Base-by-base conservation (phyloP, 2,113 vertebrate species). In the Cryptomyrus ogoouensis region DNA sequence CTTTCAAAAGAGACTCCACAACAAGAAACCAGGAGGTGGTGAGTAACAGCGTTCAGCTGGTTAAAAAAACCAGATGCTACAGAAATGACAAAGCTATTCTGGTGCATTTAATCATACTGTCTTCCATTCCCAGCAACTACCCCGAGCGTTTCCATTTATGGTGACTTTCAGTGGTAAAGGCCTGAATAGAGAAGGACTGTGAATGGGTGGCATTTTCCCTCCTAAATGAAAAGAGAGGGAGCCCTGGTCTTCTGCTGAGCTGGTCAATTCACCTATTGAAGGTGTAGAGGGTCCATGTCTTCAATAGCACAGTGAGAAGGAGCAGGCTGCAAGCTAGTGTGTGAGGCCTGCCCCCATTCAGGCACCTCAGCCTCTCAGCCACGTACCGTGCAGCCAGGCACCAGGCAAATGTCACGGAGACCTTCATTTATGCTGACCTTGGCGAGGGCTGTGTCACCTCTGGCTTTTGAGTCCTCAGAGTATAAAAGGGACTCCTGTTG, bases 201-300 rank as follows among this genome's bases (percentile, higher is more conserved):
- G 89, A 89, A 89, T 89, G 77, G 89, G 52, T 89, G 89, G 77
- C 89, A 89, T 89, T 89, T 89, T 89, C 80, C 89, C 24, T 89
- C 58, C 50, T 21, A 84, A 84, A 39, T 46, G 42, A 89, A 49
- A 62, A 35, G 89, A 85, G 52, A 83, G 42, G 52, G 53, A 35
- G 49, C 35, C 21, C 42, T n/a, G 31, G 44, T 42, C 31, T 10
- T 31, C 88, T 39, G 42, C 88, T 49, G 46, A 27, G 80, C 80
- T 85, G 80, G 5, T 84, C 89, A 44, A 84, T 89, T 84, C 77
- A 84, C 77, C 89, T 89, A 85, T 84, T 89, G 80, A 89, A 35
- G 52, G 80, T 89, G 47, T 21, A 21, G 88, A 56, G 88, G 19
- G 31, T 66, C 31, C 17, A 24, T 89, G 52, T 52, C 80, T 46